Percentiles rank a stretch among this genome's conserved stretches.
Conservation (phyloP, 2,113 vertebrate genomes). For the Calonectris borealis region DNA sequence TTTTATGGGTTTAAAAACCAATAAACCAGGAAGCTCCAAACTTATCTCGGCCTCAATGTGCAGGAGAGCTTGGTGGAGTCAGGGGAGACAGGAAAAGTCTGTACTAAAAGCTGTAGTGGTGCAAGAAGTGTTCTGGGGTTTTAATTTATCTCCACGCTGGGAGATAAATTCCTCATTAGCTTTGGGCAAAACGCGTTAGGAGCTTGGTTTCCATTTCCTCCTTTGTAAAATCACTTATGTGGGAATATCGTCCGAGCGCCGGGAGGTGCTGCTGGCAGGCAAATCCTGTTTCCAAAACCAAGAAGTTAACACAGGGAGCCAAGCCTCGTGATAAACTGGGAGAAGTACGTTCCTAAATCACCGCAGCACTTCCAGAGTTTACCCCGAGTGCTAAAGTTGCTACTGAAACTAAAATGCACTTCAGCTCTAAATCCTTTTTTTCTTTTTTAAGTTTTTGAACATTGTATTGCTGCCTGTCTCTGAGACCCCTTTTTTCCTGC, state of each 20-base stretch:
- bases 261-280: neutral
- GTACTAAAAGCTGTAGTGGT: neutral
- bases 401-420: neutral
- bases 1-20: neutral
- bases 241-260: neutral
- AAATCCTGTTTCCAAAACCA: neutral
- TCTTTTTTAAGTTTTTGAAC: neutral
- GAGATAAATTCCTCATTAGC: neutral
- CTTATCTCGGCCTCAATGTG: neutral
- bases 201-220: neutral
- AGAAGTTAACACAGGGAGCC: neutral
- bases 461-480: neutral
- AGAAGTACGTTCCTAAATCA: neutral
- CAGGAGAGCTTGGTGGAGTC: neutral
- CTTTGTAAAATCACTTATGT: neutral
- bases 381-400: neutral
- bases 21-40: neutral
- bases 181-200: neutral
- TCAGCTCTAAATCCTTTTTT: neutral
- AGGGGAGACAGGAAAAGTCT: neutral
- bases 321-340: accelerated
- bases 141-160: neutral
- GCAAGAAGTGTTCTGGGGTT: neutral
- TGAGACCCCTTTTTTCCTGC: neutral
- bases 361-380: neutral